Base-by-base conservation (phyloP, 2,113 vertebrate genomes). In the Chlorodrepanis virens region DNA sequence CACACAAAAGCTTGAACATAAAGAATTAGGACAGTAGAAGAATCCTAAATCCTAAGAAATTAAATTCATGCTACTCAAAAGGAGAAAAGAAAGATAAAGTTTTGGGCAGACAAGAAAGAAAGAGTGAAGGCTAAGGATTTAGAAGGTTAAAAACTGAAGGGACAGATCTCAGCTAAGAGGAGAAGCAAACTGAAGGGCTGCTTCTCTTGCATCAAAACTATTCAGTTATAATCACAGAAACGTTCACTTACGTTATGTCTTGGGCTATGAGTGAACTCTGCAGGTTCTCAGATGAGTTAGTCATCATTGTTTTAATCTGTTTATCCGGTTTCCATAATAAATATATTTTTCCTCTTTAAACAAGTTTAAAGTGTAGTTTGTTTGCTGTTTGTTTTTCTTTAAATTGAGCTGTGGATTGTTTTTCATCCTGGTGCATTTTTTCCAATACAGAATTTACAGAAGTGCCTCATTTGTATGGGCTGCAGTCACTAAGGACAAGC, bases 251-350 rank as follows among this genome's bases (percentile, higher is more conserved):
- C 0, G 0, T 56, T 85, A 64, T n/a, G 25, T 83, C 40, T 78
- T 40, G 44, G 56, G 28, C 49, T 65, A 13, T 68, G 60, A 82
- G 28, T 60, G 44, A 87, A 72, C 42, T 87, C 44, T 14, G 15
- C 35, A 89, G 52, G 69, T 87, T 92, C 42, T 79, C 57, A 37
- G 37, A 84, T 89, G 56, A 56, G 39, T 90, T 93, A 94, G 89
- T 92, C 79, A 86, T 81, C n/a, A 63, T 56, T 89, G 68, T 89
- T 90, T 89, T 56, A 90, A 74, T 86, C 39, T 93, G 64, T 94
- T 95, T 94, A 84, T 84, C n/a, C 80, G 84, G 56, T 94, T 95
- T 93, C 91, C 70, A 92, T 78, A 87, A 93, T 87, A 93, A 72
- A 53, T 54, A 22, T 17, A 18, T 47, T 59, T 71, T 71, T 69